Conservation (phyloP, 1,140 invertebrate genomes). For the Polypedilum vanderplanki region DNA sequence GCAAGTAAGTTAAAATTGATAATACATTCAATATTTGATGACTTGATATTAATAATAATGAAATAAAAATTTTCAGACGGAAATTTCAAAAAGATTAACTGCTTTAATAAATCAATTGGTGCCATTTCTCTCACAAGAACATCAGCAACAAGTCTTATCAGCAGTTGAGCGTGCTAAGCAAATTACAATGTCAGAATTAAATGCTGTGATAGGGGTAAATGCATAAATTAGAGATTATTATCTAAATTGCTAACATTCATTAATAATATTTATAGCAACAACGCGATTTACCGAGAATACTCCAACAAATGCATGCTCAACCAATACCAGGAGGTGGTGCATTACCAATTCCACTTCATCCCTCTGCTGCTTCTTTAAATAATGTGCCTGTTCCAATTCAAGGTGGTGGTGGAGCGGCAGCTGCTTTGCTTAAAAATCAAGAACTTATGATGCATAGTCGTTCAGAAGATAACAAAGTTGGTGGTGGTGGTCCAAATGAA, state of each 20-base stretch:
- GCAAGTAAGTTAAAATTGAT: conserved; percentile 64
- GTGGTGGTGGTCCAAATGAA: conserved; percentile 28
- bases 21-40: background rate
- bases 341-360: conserved; percentile 47
- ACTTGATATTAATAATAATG: conserved; percentile 29
- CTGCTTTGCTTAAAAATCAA: conserved; percentile 51
- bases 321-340: conserved; percentile 68
- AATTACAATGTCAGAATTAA: conserved; percentile 89
- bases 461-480: conserved; percentile 55
- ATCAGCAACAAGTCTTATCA: conserved; percentile 87
- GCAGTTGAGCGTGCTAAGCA: conserved; percentile 93
- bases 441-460: conserved; percentile 53
- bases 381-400: conserved; percentile 48
- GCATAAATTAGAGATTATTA: background rate
- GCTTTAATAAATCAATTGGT: conserved; percentile 85
- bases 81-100: conserved; percentile 88
- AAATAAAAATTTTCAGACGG: conserved; percentile 55
- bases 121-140: conserved; percentile 86
- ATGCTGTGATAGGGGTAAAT: conserved; percentile 81
- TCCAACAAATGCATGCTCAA: conserved; percentile 88
- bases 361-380: conserved; percentile 48
- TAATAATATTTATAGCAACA: conserved; percentile 57
- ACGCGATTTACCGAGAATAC: conserved; percentile 63
- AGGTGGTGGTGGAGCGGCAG: conserved; percentile 52
- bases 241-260: conserved; percentile 11